These are phyloP conservation scores for Aphis gossypii DNA, from an alignment of 1,140 invertebrate genomes.

Conservation along the genomic window DNA sequence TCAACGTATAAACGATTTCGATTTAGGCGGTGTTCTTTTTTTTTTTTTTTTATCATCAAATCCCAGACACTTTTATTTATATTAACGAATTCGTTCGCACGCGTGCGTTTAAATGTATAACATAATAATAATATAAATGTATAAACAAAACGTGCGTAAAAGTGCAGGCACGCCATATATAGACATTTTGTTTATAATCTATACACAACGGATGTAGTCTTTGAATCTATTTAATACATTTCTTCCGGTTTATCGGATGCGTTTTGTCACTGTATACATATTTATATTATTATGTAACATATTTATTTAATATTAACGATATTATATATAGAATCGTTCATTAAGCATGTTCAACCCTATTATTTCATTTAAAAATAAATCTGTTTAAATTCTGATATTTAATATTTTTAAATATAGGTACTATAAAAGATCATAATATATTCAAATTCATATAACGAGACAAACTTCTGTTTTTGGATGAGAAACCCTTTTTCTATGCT, in stretches of 20 bases:
- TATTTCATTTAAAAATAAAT: too few relatives aligned
- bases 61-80: neutral
- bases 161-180: neutral
- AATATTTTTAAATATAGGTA: too few relatives aligned
- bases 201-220: neutral
- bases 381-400: too few relatives aligned
- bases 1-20: neutral
- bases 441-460: too few relatives aligned
- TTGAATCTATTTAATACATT: neutral
- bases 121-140: neutral
- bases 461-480: too few relatives aligned
- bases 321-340: too few relatives aligned
- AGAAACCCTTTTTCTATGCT: too few relatives aligned
- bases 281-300: neutral
- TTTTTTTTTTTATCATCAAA: neutral
- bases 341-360: too few relatives aligned
- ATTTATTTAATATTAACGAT: neutral
- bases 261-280: neutral
- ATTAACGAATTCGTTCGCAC: slow-evolving; percentile 25
- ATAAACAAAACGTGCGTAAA: neutral
- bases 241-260: neutral
- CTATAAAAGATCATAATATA: too few relatives aligned
- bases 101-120: neutral
- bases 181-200: neutral
- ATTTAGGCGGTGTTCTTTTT: neutral